These are phyloP conservation scores for Epizoanthus rinbou DNA, from an alignment of 92 coral and sea anemone genomes.

Conservation along the genomic window DNA sequence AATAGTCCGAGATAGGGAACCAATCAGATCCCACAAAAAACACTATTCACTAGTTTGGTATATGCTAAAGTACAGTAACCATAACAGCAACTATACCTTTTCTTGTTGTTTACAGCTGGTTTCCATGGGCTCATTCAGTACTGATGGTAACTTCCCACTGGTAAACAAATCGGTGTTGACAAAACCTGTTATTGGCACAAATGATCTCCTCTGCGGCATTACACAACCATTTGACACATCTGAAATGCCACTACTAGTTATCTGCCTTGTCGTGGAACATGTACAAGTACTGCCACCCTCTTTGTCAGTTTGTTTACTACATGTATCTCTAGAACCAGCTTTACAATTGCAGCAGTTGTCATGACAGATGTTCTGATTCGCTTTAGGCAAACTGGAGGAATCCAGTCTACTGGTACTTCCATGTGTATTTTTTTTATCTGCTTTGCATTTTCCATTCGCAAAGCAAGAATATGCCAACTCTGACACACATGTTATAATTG, in stretches of 20 bases:
- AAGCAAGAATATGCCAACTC: neutral
- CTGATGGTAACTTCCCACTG: slow-evolving; percentile 37
- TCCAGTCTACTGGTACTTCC: neutral
- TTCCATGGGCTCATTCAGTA: neutral
- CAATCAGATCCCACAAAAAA: no score
- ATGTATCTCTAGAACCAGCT: neutral
- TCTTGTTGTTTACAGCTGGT: slow-evolving; percentile 7
- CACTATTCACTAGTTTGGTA: no score
- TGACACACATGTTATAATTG: neutral
- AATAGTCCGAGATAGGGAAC: no score
- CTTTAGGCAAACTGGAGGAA: neutral
- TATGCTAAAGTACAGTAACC: no score
- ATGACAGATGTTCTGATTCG: neutral
- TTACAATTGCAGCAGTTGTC: neutral
- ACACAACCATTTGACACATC: neutral
- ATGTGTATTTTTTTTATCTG: neutral
- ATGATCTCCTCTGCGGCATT: slow-evolving; percentile 33
- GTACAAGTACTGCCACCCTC: neutral
- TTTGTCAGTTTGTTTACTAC: neutral
- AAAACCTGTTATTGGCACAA: slow-evolving; percentile 63
- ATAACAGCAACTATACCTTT: no score
- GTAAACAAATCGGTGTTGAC: slow-evolving; percentile 50
- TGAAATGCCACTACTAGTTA: neutral
- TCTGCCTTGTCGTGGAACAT: neutral
- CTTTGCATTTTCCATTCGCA: neutral